A percentile compares a stretch with the other conserved stretches of the same genome.
Evolutionary conservation across 2,797 vertebrate genomes (phyloP).

Genomic region (Columba guinea): DNA sequence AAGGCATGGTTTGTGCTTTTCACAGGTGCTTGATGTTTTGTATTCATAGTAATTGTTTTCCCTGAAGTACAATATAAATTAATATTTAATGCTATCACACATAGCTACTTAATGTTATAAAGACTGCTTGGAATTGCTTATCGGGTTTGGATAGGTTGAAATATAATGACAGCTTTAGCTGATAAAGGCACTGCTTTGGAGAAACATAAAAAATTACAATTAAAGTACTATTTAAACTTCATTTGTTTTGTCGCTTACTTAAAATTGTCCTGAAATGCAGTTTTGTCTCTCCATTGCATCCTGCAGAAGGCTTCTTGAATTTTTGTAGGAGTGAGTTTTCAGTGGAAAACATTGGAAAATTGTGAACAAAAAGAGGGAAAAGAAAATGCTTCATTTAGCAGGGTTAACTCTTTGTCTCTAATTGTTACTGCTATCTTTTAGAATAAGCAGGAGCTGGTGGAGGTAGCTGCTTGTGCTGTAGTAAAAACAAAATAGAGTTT

Average conservation of each 20-base stretch:
- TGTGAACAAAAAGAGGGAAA: constrained; percentile 13
- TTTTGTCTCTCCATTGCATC: not conserved
- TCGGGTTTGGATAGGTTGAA: constrained; percentile 28
- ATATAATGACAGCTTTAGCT: constrained; percentile 4
- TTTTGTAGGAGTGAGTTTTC: constrained; percentile 4
- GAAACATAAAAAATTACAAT: not conserved
- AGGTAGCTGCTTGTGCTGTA: not conserved
- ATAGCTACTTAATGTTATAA: constrained; percentile 67
- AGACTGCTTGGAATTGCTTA: constrained; percentile 61
- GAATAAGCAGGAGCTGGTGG: not conserved
- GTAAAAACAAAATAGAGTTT: not conserved
- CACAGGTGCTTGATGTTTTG: constrained; percentile 65
- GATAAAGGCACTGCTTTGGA: not conserved
- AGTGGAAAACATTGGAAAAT: not conserved
- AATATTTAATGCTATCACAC: constrained; percentile 71
- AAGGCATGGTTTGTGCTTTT: constrained; percentile 21
- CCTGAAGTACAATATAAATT: constrained; percentile 65
- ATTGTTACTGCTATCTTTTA: not conserved
- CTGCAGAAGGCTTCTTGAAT: not conserved
- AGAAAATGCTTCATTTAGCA: constrained; percentile 23
- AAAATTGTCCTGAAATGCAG: not conserved
- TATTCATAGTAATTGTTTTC: constrained; percentile 64
- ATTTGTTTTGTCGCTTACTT: constrained; percentile 30
- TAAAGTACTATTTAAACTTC: not conserved
- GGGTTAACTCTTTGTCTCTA: not conserved